Base-by-base conservation (phyloP, 2,113 vertebrate genomes). In the Labeo catla region DNA sequence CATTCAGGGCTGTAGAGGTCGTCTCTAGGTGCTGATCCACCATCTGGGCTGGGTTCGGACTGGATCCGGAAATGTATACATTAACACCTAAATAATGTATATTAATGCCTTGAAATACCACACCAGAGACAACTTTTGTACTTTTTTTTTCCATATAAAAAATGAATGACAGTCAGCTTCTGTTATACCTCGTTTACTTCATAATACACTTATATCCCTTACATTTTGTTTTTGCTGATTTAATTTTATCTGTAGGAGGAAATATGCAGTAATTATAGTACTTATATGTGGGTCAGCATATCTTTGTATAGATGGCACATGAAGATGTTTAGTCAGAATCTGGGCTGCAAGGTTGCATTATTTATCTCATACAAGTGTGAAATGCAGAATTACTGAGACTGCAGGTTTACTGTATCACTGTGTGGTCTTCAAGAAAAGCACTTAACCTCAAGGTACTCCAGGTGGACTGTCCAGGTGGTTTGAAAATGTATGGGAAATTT, bases 341-440 rank as follows among this genome's bases (percentile, higher is more conserved):
- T 57, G 54, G 54, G 19, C 16, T 59, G 54, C 54, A 59, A 21
- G 54, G 54, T 59, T 79, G 11, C 21, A 23, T n/a, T 21, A 54
- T 79, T 59, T 79, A 21, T 39, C 4, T 59, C 34, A 59, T 19
- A 57, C 7, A n/a, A n/a, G 28, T 36, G 50, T 63, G 39, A 47
- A 23, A 7, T 23, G 28, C 52, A 80, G 77, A 49, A 13, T 63
- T 43, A 80, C 36, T 23, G 57, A 80, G 39, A 23, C 57, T 15
- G 77, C 54, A 23, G 77, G n/a, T 43, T 43, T 80, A 8, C 39
- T 23, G 39, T 63, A 23, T 80, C 21, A 43, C 57, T 47, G 10
- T 80, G 57, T 61, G 77, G 19, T 80, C 77, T 63, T 21, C 52
- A 80, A 45, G 52, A 59, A 80, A 80, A 4, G 39, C 57, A 63